These are phyloP conservation scores for Apamea anceps DNA, from an alignment of 2,888 invertebrate genomes.

Conservation along the genomic window DNA sequence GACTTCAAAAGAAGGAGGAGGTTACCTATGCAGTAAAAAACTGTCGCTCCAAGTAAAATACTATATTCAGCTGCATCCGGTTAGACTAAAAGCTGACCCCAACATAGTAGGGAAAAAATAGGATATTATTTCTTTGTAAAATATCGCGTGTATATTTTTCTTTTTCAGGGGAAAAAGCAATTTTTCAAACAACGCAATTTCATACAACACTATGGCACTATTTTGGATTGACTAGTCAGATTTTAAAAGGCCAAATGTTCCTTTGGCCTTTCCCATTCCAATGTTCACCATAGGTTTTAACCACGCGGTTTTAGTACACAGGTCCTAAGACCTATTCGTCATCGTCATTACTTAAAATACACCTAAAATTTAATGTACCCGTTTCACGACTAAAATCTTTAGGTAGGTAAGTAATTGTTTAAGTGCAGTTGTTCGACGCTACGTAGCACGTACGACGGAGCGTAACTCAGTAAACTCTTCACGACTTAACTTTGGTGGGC, in stretches of 20 bases:
- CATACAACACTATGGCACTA: not conserved
- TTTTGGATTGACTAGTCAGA: not conserved
- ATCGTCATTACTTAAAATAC: not conserved
- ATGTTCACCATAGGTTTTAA: not conserved
- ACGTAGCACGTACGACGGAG: slow-evolving; percentile 71
- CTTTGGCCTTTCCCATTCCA: too few relatives aligned
- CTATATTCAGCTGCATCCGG: not conserved
- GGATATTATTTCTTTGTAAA: not conserved
- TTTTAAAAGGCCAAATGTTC: not conserved
- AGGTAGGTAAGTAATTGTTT: slow-evolving; percentile 62
- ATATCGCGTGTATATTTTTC: not conserved
- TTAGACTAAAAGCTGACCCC: not conserved
- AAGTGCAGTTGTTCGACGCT: slow-evolving; percentile 73
- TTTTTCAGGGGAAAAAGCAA: not conserved
- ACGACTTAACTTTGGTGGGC: slow-evolving; percentile 80
- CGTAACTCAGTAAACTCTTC: slow-evolving; percentile 80
- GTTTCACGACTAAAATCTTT: slow-evolving; percentile 7
- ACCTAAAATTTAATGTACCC: slow-evolving; percentile 1
- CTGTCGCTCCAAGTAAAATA: not conserved
- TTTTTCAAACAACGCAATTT: not conserved
- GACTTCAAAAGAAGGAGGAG: not conserved
- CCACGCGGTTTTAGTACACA: not conserved
- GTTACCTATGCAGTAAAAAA: too few relatives aligned
- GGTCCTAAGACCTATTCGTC: not conserved
- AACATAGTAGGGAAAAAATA: not conserved